Conservation (phyloP, 92 coral and sea anemone genomes). For the Palythoa heliodiscus region DNA sequence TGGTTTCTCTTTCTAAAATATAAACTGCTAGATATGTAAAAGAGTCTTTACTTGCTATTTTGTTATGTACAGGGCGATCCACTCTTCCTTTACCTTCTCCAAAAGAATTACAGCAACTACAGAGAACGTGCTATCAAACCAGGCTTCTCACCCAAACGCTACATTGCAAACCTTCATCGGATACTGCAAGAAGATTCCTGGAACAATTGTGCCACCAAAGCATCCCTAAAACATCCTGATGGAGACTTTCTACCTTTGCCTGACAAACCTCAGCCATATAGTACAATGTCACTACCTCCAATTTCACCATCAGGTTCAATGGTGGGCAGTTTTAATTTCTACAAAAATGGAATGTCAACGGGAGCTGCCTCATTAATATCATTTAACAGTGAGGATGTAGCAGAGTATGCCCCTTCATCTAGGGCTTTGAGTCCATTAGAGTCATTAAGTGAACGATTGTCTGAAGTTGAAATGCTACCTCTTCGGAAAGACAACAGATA, state of each 20-base stretch:
- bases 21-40: not conserved
- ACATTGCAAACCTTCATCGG: slow-evolving; percentile 83
- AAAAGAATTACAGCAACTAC: slow-evolving; percentile 75
- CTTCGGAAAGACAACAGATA: slow-evolving; percentile 62
- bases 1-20: not conserved
- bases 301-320: slow-evolving; percentile 96
- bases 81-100: slow-evolving; percentile 83
- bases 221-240: slow-evolving; percentile 66
- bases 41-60: not conserved
- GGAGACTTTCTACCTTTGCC: slow-evolving; percentile 61
- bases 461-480: slow-evolving; percentile 79
- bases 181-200: slow-evolving; percentile 83
- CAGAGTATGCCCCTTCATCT: slow-evolving; percentile 81
- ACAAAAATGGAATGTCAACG: slow-evolving; percentile 90
- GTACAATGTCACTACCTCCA: slow-evolving; percentile 97
- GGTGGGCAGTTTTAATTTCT: slow-evolving; percentile 90
- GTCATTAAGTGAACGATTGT: slow-evolving; percentile 72
- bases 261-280: slow-evolving; percentile 92
- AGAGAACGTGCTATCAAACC: slow-evolving; percentile 85
- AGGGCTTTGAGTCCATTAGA: slow-evolving; percentile 87
- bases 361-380: slow-evolving; percentile 96
- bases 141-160: slow-evolving; percentile 97
- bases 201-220: slow-evolving; percentile 79
- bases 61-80: slow-evolving; percentile 86
- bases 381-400: slow-evolving; percentile 65